Base-by-base conservation (phyloP, 37 sponge, comb jelly and placozoan species). In the Ianthella basta region DNA sequence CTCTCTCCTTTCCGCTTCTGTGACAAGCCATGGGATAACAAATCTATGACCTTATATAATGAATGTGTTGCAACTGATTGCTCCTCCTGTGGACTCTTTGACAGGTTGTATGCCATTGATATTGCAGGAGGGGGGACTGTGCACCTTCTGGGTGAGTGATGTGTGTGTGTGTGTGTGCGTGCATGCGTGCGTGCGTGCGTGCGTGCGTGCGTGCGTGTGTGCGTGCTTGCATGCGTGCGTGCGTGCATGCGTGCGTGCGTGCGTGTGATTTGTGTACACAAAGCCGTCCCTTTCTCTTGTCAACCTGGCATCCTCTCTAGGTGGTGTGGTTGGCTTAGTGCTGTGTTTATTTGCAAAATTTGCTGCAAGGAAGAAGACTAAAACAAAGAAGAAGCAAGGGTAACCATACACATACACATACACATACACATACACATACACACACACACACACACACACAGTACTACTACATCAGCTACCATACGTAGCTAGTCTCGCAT, bases 91-190 rank as follows among this genome's bases (percentile, higher is more conserved):
- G 10, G 19, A 5, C 53, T 86, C 50, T 16, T 55, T 16, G 60
- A 66, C 1, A 86, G 80, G 23, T n/a, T 94, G 37, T 96, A 96
- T 67, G 84, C 91, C 33, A 84, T 96, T 30, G 97, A 96, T 50
- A 94, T 96, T 91, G 97, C 97, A 55, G 94, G 97, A 38, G 94
- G 94, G 36, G 97, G 97, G 24, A 90, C 94, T 16, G 97, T 96
- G 18, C 97, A 96, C 87, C 83, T 96, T 36, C 69, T 96, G 40
- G 97, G 97, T 91, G 35, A 27, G 8, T 20, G 25, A n/a, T 67
- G 70, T 67, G 73, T 72, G 35, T 72, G 35, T 72, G 73, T 72
- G 73, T 12, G 36, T 15, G 13, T 18, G 36, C 13, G 13, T 33
- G 73, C 13, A 30, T 72, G 73, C 27, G 36, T 72, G 73, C 13